A percentile compares a stretch with the other conserved stretches of the same genome.
Conservation (phyloP, 2,888 invertebrate genomes). For the Dascillus cervinus region DNA sequence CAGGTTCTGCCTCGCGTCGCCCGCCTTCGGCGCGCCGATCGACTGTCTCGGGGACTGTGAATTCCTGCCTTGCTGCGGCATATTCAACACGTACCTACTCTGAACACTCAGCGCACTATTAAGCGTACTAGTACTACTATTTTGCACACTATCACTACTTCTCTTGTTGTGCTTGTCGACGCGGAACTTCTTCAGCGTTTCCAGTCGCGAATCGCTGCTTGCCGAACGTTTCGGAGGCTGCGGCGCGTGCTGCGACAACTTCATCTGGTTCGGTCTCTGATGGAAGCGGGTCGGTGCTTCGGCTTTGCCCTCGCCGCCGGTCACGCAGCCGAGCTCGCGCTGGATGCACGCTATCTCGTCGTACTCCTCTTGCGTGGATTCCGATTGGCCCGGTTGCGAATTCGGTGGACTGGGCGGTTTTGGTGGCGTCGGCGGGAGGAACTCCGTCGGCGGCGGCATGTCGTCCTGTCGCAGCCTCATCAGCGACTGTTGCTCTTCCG, state of each 20-base stretch:
- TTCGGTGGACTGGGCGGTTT: conserved; percentile 9
- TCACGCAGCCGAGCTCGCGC: conserved; percentile 50
- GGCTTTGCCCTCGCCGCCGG: background rate
- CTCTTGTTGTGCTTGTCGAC: conserved; percentile 38
- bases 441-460: conserved; percentile 24
- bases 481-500: conserved; percentile 61
- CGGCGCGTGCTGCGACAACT: conserved; percentile 3
- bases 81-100: background rate
- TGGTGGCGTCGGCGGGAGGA: conserved; percentile 15
- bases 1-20: background rate
- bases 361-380: conserved; percentile 39
- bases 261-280: background rate
- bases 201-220: conserved; percentile 36
- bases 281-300: background rate
- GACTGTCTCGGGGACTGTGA: background rate
- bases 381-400: conserved; percentile 4
- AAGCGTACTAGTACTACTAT: background rate
- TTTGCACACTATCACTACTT: conserved; percentile 8
- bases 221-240: conserved; percentile 31
- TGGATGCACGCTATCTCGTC: conserved; percentile 64
- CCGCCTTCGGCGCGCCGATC: background rate
- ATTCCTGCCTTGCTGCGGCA: background rate
- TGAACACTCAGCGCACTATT: background rate
- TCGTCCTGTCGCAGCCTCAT: conserved; percentile 51
- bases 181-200: conserved; percentile 39